Conservation (phyloP, 1,140 invertebrate species). For the Drosophila baimaii region DNA sequence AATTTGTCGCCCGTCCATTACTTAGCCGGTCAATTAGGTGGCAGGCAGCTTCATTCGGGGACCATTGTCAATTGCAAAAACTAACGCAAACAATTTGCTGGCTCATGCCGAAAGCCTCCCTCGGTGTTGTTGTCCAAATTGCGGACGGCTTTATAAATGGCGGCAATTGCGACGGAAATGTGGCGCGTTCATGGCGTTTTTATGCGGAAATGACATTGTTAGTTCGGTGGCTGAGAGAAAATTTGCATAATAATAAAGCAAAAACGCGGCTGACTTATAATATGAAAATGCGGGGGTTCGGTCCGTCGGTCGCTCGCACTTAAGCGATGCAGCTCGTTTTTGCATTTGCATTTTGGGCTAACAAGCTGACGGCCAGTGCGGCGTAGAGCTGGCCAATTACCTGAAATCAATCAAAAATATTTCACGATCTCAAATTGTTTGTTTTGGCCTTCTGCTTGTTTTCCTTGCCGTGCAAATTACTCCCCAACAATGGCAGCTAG, state of each 20-base stretch:
- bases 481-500: slow-evolving; percentile 34
- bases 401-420: slow-evolving; percentile 74
- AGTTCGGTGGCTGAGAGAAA: slow-evolving; percentile 56
- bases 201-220: slow-evolving; percentile 81
- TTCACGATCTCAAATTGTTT: slow-evolving; percentile 45
- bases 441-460: slow-evolving; percentile 48
- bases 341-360: slow-evolving; percentile 55
- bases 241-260: slow-evolving; percentile 81
- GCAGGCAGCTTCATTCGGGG: slow-evolving; percentile 36
- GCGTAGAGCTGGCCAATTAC: slow-evolving; percentile 60
- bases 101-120: slow-evolving; percentile 61
- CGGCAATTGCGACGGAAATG: slow-evolving; percentile 78
- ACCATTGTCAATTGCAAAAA: slow-evolving; percentile 62
- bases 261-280: slow-evolving; percentile 39
- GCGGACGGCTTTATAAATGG: slow-evolving; percentile 66
- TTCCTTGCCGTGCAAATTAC: slow-evolving; percentile 46
- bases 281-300: slow-evolving; percentile 26
- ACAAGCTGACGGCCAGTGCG: slow-evolving; percentile 26
- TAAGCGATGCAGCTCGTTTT: slow-evolving; percentile 46
- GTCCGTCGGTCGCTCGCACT: slow-evolving; percentile 9
- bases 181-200: slow-evolving; percentile 62
- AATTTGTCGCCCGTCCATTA: slow-evolving; percentile 60
- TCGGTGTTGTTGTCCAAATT: slow-evolving; percentile 40
- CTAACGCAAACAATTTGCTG: slow-evolving; percentile 63
- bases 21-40: slow-evolving; percentile 66